phyloP scores from a whole-genome alignment of 2,797 vertebrate species.

The Moxostoma hubbsi region DNA sequence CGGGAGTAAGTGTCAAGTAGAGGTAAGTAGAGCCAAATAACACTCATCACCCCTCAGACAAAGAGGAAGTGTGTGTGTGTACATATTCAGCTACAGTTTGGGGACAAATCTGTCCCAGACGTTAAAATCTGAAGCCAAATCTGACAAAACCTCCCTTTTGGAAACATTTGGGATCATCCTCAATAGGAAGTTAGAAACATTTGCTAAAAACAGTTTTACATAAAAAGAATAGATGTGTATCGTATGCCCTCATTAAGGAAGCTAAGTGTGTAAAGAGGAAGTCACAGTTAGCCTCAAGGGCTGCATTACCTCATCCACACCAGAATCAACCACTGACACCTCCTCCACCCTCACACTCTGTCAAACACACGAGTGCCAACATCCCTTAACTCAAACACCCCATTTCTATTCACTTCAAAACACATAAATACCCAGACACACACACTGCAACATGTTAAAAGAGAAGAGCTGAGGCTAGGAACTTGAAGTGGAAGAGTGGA shows the following conservation, averaged over 20 bases:
- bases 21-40: constrained; percentile 79
- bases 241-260: no score
- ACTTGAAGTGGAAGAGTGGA: not conserved
- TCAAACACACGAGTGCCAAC: constrained; percentile 42
- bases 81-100: no score
- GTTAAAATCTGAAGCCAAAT: no score
- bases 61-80: constrained; percentile 10
- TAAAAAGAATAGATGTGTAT: no score
- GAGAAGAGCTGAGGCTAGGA: constrained; percentile 21
- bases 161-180: no score
- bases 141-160: no score
- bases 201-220: no score
- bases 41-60: constrained; percentile 69
- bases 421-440: not conserved
- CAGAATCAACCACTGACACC: constrained; percentile 53
- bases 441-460: constrained; percentile 57
- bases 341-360: constrained; percentile 54
- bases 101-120: no score
- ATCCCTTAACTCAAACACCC: constrained; percentile 33
- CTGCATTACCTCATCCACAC: constrained; percentile 55
- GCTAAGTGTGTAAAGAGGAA: not conserved
- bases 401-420: constrained; percentile 5
- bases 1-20: constrained; percentile 59
- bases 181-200: no score
- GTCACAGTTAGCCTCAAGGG: constrained; percentile 34